Percentiles rank a stretch among this genome's conserved stretches.
Conservation (phyloP, 2,888 invertebrate species). For the Hipparchia semele region DNA sequence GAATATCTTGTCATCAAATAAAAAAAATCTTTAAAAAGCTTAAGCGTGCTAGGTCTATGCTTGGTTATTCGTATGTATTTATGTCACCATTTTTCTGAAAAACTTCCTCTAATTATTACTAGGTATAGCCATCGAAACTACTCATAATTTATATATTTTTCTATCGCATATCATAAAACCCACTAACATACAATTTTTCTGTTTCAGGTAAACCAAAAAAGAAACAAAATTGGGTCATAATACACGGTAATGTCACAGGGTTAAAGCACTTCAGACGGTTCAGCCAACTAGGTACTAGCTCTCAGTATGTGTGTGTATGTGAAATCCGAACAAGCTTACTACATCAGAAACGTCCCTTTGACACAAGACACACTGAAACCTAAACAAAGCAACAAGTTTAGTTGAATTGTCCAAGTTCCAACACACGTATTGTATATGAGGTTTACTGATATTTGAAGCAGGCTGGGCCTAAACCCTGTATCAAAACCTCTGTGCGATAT, state of each 20-base stretch:
- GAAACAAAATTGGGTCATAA: not conserved
- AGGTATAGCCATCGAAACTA: too few species aligned
- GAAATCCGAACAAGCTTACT: conserved; percentile 4
- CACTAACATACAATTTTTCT: not conserved
- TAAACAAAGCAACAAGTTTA: conserved; percentile 10
- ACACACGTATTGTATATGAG: not conserved
- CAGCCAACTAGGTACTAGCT: not conserved
- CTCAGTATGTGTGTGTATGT: not conserved
- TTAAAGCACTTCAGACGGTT: not conserved
- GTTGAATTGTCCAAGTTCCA: not conserved
- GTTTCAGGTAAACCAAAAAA: conserved; percentile 19
- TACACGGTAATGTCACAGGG: not conserved
- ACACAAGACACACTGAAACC: conserved; percentile 11
- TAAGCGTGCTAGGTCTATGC: too few species aligned
- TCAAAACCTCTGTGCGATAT: not conserved
- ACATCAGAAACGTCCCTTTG: conserved; percentile 14
- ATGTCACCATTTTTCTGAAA: too few species aligned
- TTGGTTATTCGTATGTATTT: too few species aligned
- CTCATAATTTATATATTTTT: not conserved
- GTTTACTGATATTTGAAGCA: not conserved
- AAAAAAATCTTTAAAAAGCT: too few species aligned
- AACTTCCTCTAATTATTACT: too few species aligned
- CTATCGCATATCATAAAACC: not conserved
- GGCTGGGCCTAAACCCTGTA: too few species aligned
- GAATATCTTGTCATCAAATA: too few species aligned